Evolutionary conservation across 2,113 vertebrate species (phyloP), one percentile per base, ranked within the genome.

Genomic region (Meles meles): DNA sequence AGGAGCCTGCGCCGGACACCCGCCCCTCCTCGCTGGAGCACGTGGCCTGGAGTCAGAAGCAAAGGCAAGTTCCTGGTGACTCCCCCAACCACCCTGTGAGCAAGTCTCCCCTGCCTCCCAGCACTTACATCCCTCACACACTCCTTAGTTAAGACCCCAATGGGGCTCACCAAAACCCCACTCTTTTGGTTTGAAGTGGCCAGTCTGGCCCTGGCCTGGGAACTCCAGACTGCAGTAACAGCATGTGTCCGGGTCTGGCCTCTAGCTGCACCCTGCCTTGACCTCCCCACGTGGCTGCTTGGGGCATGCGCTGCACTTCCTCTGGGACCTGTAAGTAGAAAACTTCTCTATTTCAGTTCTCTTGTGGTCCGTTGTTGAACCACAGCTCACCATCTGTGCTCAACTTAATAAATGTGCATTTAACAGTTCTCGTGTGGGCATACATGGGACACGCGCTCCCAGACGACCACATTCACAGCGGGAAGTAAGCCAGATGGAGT

Each of bases 371-470:
- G 4, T 10, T 57, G 13, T 59, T 17, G 55, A 59, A 3, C 23
- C n/a, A 2, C 25, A 39, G 23, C 23, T 29, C 80, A 18, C 7
- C n/a, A 11, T 59, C 55, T 61, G 80, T 82, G n/a, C 55, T 29
- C 80, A 17, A 57, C 37, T 42, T 29, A 37, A 37, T 34, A 21
- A 6, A 10, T 27, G 25, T 42, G 39, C 55, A 27, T 10, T 29
- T 82, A 42, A 59, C 25, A 11, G 55, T 82, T 23, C 25, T 15
- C n/a, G 15, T 6, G 7, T 39, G 2, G 8, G 69, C 23, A 44
- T 1, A 14, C 9, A 0, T 2, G 2, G 29, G 18, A 12, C 13
- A 15, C 7, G 21, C n/a, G 2, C 12, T 7, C 76, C 44, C 37
- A 52, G 37, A 11, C 4, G 18, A 27, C 6, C 6, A 31, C 37